Conservation (phyloP, 2,888 invertebrate genomes). For the Fragum sueziense region DNA sequence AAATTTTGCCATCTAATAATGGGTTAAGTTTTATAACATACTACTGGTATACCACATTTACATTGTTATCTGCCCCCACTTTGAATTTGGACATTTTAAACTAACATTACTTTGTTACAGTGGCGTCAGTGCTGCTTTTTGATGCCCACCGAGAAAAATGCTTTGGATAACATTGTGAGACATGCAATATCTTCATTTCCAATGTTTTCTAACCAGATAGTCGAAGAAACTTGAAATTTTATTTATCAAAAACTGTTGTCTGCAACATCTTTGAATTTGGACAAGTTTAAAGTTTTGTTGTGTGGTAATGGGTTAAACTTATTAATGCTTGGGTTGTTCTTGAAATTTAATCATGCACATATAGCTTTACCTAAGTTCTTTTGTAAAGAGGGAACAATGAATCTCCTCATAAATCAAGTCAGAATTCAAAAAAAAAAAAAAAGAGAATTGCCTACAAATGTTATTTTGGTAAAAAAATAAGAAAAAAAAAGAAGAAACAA, state of each 20-base stretch:
- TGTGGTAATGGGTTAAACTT: not conserved
- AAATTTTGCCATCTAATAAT: too few species aligned
- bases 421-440: too few species aligned
- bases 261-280: not conserved
- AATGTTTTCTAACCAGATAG: too few species aligned
- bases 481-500: too few species aligned
- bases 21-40: not conserved
- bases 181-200: not conserved
- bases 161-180: not conserved
- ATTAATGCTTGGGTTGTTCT: too few species aligned
- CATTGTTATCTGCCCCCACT: not conserved
- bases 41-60: not conserved
- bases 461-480: too few species aligned
- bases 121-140: not conserved
- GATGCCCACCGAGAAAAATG: not conserved
- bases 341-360: too few species aligned
- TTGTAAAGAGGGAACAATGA: too few species aligned
- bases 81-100: not conserved
- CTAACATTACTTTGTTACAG: not conserved
- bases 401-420: too few species aligned
- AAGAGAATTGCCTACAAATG: too few species aligned
- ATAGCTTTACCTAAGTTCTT: too few species aligned
- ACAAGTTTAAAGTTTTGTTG: not conserved
- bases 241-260: not conserved
- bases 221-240: not conserved